These are phyloP conservation scores for Eublepharis macularius DNA, from an alignment of 2,113 vertebrate species.

Conservation along the genomic window DNA sequence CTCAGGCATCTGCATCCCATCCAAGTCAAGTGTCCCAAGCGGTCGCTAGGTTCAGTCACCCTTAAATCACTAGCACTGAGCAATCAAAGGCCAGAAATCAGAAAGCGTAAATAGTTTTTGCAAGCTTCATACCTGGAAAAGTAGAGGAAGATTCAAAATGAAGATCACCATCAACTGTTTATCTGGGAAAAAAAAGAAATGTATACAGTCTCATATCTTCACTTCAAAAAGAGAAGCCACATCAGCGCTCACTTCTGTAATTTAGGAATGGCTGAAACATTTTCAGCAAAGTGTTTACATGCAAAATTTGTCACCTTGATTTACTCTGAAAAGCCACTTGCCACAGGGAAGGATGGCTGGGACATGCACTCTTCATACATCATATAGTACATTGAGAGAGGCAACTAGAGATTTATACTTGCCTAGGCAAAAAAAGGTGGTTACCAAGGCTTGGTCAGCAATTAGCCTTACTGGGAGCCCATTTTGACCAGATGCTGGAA, in stretches of 20 bases:
- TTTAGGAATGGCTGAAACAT: neutral
- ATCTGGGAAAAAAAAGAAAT: constrained; percentile 45
- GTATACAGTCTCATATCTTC: neutral
- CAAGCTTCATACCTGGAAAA: constrained; percentile 65
- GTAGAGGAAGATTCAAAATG: constrained; percentile 41
- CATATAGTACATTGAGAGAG: neutral
- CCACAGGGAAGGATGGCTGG: neutral
- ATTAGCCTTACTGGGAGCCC: too few species aligned
- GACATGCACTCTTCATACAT: neutral
- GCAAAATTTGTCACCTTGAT: neutral
- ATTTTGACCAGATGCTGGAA: neutral
- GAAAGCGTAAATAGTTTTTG: neutral
- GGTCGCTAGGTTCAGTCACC: too few species aligned
- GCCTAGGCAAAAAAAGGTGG: too few species aligned
- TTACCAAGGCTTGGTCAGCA: neutral
- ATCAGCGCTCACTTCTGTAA: neutral
- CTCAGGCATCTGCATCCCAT: constrained; percentile 2
- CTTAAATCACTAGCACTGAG: neutral
- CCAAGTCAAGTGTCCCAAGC: neutral
- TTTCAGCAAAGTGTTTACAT: neutral
- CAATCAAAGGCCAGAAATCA: neutral
- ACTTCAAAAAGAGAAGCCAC: neutral
- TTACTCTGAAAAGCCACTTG: neutral
- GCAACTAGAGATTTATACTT: neutral
- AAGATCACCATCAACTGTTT: constrained; percentile 39